Conservation (phyloP, 1,140 invertebrate species). For the Drosophila teissieri region DNA sequence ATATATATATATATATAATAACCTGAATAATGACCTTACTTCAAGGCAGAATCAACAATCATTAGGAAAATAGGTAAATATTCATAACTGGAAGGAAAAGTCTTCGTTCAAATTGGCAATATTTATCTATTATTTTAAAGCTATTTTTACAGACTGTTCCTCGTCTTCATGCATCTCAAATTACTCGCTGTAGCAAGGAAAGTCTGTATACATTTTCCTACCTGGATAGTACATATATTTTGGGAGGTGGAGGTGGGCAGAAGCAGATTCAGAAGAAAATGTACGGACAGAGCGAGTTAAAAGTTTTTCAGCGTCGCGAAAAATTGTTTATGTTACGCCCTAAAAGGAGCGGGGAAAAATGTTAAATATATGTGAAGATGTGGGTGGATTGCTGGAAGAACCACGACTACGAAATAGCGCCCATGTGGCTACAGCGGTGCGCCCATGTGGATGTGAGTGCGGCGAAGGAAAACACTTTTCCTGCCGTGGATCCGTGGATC, state of each 20-base stretch:
- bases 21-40: too few relatives aligned
- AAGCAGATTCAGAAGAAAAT: slow-evolving; percentile 23
- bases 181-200: background rate
- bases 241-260: background rate
- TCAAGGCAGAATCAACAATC: too few relatives aligned
- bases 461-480: slow-evolving; percentile 7
- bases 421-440: slow-evolving; percentile 22
- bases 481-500: background rate
- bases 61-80: too few relatives aligned
- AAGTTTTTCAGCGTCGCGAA: slow-evolving; percentile 47
- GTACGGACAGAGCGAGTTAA: slow-evolving; percentile 17
- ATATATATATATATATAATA: too few relatives aligned
- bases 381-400: slow-evolving; percentile 13
- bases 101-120: too few relatives aligned
- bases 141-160: background rate
- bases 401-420: slow-evolving; percentile 25
- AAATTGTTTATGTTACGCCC: slow-evolving; percentile 49
- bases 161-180: background rate
- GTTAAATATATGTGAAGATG: slow-evolving; percentile 42
- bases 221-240: background rate
- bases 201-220: slow-evolving; percentile 2
- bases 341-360: slow-evolving; percentile 15
- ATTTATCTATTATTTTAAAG: background rate
- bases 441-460: slow-evolving; percentile 12
- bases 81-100: too few relatives aligned